phyloP scores from a whole-genome alignment of 2,797 vertebrate species.

The Neosalanx taihuensis region DNA sequence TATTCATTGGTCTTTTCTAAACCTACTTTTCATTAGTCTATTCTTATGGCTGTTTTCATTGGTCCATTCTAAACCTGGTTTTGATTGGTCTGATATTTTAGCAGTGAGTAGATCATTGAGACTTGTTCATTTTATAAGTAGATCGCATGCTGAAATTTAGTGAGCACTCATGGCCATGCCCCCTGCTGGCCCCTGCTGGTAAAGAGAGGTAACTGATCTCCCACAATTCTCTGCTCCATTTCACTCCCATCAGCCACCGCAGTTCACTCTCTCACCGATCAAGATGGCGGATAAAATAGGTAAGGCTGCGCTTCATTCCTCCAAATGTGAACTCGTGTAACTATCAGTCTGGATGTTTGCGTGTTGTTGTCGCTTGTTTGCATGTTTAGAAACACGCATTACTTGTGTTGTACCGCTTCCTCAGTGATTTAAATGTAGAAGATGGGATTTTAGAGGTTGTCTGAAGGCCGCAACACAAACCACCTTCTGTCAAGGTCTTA shows the following conservation, averaged over 20 bases:
- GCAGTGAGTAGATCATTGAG: no score
- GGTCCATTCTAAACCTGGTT: no score
- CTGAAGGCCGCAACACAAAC: constrained; percentile 1
- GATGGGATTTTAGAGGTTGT: neutral
- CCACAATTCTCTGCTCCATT: constrained; percentile 22
- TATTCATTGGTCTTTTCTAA: no score
- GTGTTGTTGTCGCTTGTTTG: neutral
- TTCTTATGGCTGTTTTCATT: no score
- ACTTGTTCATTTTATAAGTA: no score
- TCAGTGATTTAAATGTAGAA: neutral
- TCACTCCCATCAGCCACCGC: constrained; percentile 60
- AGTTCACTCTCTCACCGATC: constrained; percentile 39
- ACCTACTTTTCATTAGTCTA: no score
- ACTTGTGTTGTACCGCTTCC: neutral
- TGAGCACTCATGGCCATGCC: neutral
- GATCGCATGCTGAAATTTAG: no score
- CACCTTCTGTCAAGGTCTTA: constrained; percentile 32
- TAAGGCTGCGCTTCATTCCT: constrained; percentile 34
- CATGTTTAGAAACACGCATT: neutral
- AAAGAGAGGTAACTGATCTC: neutral
- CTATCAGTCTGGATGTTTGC: neutral
- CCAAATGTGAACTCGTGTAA: neutral
- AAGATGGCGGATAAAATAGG: constrained; percentile 81
- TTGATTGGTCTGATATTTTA: no score
- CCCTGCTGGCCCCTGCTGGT: constrained; percentile 46